Evolutionary conservation across 2,113 vertebrate species (phyloP), one percentile per base, ranked within the genome.

Genomic region (Upupa epops): DNA sequence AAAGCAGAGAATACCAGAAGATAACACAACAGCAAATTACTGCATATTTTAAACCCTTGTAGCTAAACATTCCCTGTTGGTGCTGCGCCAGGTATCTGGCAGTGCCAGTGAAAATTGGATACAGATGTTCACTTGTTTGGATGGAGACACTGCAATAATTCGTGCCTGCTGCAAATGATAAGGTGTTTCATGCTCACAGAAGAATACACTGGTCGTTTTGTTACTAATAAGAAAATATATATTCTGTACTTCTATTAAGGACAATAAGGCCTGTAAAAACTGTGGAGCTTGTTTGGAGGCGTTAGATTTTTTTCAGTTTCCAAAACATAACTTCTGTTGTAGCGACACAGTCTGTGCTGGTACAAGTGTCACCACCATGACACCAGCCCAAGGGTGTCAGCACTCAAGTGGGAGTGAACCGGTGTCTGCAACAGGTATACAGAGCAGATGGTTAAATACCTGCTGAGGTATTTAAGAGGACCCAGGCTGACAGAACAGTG

Each of bases 51-150:
- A 94, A 91, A 89, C 77, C 75, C 95, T 95, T 89, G 92, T 95
- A 96, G 92, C 92, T 94, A 94, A 96, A 96, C 95, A 90, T 93
- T 92, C 84, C 76, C 68, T 82, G 72, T 26, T 95, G 94, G 94
- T 94, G 92, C 93, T 52, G 92, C 6, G 95, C 96, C 96, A 97
- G 96, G 90, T 96, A 93, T 89, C 94, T 96, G 3, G 1, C 9
- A 48, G 93, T 96, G 94, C 96, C 95, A 96, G 88, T 96, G 95
- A 88, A 97, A 97, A 96, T 96, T 95, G 86, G 92, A 96, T 97
- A 92, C 96, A 97, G 96, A 96, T 96, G 96, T 97, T 96, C 88
- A 63, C 93, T 96, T 95, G 91, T 94, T 96, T 94, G 94, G 90
- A 93, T 94, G 94, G 91, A 95, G 96, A 91, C 91, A 76, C 74